phyloP scores from a whole-genome alignment of 2,888 invertebrate genomes.

The Ectemnius continuus region DNA sequence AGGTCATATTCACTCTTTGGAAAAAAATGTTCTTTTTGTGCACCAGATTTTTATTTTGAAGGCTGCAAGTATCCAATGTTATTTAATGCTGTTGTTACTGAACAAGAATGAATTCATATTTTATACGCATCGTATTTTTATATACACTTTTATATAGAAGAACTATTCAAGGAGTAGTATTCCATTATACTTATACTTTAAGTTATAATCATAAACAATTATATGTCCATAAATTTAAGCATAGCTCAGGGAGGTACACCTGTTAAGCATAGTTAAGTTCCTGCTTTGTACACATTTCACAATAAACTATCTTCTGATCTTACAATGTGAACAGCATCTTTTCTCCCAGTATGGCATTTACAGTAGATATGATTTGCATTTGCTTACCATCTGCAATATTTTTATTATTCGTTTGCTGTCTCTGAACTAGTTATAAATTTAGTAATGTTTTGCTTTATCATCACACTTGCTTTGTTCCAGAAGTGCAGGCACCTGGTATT shows the following conservation, averaged over 20 bases:
- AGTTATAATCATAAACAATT: not conserved
- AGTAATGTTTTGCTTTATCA: not conserved
- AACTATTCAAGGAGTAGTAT: constrained; percentile 10
- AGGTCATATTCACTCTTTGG: constrained; percentile 8
- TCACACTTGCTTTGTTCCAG: constrained; percentile 61
- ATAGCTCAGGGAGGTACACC: too few relatives aligned
- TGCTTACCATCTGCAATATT: not conserved
- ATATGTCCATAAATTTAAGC: too few relatives aligned
- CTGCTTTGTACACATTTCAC: constrained; percentile 27
- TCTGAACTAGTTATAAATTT: constrained; percentile 14
- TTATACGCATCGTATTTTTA: constrained; percentile 8
- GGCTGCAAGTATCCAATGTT: not conserved
- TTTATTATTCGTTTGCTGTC: constrained; percentile 38
- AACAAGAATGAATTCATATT: constrained; percentile 6
- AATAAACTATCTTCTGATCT: constrained; percentile 38
- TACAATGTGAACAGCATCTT: constrained; percentile 22
- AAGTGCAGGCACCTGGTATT: constrained; percentile 60
- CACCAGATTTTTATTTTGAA: constrained; percentile 3
- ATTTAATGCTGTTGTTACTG: constrained; percentile 13
- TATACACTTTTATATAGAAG: constrained; percentile 17
- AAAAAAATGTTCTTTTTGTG: constrained; percentile 17
- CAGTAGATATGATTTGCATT: constrained; percentile 1
- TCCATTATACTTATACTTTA: constrained; percentile 4
- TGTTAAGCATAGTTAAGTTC: too few relatives aligned
- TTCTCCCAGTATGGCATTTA: constrained; percentile 16